Evolutionary conservation across 1,140 invertebrate genomes (phyloP).

Genomic region (Hycleus phaleratus): DNA sequence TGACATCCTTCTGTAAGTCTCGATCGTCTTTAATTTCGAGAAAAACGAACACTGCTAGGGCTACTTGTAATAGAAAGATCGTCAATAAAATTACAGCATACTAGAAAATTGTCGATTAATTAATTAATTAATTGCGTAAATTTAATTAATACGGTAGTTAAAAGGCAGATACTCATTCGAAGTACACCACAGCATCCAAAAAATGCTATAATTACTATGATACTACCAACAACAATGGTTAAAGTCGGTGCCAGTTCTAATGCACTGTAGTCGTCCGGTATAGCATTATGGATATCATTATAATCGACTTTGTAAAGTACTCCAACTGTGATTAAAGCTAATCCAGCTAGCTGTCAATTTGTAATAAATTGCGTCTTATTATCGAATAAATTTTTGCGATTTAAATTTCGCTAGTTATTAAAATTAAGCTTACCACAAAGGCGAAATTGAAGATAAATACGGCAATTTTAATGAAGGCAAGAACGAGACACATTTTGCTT

Average conservation of each 20-base stretch:
- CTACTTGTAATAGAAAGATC: constrained; percentile 42
- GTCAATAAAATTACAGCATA: constrained; percentile 41
- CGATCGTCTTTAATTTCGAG: constrained; percentile 22
- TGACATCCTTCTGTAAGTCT: constrained; percentile 15
- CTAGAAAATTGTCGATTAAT: constrained; percentile 25
- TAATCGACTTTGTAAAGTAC: not conserved
- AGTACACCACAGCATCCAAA: constrained; percentile 56
- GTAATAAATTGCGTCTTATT: too few species aligned
- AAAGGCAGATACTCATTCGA: constrained; percentile 32
- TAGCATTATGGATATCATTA: not conserved
- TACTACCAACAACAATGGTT: constrained; percentile 9
- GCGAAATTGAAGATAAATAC: not conserved
- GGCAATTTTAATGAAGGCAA: not conserved
- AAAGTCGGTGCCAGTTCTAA: constrained; percentile 1
- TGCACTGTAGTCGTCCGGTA: constrained; percentile 4
- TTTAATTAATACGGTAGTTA: constrained; percentile 31
- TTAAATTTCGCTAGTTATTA: not conserved
- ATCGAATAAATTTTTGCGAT: too few species aligned
- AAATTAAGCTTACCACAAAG: not conserved
- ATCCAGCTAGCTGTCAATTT: not conserved
- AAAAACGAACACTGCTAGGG: constrained; percentile 38
- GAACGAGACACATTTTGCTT: not conserved
- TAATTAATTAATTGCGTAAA: constrained; percentile 1
- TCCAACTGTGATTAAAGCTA: not conserved
- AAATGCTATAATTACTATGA: constrained; percentile 51